Base-by-base conservation (phyloP, 2,113 vertebrate genomes). In the Melanocharis versteri region DNA sequence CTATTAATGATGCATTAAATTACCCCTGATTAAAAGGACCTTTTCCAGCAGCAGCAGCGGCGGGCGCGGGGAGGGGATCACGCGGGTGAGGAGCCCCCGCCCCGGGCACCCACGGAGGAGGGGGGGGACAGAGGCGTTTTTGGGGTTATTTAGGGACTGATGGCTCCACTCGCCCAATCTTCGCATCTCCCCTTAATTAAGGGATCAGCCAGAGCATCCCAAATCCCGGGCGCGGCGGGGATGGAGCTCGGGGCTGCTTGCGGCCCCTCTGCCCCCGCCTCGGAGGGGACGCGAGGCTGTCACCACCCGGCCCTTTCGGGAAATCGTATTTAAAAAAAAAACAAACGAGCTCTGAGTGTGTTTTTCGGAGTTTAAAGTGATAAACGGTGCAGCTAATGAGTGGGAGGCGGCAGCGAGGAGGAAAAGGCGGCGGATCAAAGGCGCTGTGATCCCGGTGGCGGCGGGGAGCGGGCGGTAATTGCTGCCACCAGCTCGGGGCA, bases 1-100 rank as follows among this genome's bases (percentile, higher is more conserved):
- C 73, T 50, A 72, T 94, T 92, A 95, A 95, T 60, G 87, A 92
- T 27, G 88, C 72, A 81, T 68, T 26, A 87, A 96, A 96, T 96
- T 94, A 84, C 13, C 51, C 69, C 82, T 96, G 87, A 96, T 96
- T 96, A 94, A 91, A 91, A 73, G 91, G 87, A 95, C 91, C 91
- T 96, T 95, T 93, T 30, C 68, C 62, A 54, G 89, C 58, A 16
- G 23, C 14, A 0, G 70, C 13, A 0, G 6, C 1, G 61, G 60
- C 7, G 5, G 24, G 37, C n/a, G n/a, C n/a, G 8, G 69, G 9
- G 45, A 26, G 77, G 37, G 51, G 47, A 86, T 86, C 44, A 61
- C 3, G 31, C 2, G 7, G 75, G 56, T 1, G 64, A 75, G 71
- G 26, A n/a, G 23, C 1, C 84, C 53, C 61, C 30, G 0, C 70